Percentiles rank a stretch among this genome's conserved stretches.
Conservation (phyloP, 2,888 invertebrate species). For the Calliphora vomitoria region DNA sequence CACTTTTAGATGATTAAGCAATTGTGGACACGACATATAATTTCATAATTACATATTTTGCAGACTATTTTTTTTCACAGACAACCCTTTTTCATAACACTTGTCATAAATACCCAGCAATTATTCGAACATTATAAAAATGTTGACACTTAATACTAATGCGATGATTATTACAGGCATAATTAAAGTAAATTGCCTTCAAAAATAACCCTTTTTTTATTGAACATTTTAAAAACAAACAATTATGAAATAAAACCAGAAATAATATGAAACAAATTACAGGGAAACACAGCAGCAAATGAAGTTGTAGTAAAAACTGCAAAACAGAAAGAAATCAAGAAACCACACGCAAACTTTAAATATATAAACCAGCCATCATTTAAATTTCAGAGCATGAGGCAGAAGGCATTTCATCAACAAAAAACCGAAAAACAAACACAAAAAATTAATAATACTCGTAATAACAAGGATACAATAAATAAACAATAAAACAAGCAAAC, state of each 20-base stretch:
- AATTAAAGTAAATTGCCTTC: slow-evolving; percentile 36
- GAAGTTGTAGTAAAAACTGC: background rate
- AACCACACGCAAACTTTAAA: slow-evolving; percentile 69
- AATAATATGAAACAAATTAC: slow-evolving; percentile 22
- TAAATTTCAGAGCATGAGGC: slow-evolving; percentile 26
- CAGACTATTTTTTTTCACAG: background rate
- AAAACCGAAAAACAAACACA: slow-evolving; percentile 13
- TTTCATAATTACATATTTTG: background rate
- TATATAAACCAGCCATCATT: slow-evolving; percentile 16
- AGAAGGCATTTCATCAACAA: slow-evolving; percentile 50
- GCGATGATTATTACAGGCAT: slow-evolving; percentile 45
- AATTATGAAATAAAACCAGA: slow-evolving; percentile 32
- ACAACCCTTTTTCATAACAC: background rate
- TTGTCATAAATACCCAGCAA: slow-evolving; percentile 50
- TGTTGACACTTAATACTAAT: slow-evolving; percentile 63
- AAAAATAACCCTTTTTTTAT: slow-evolving; percentile 28
- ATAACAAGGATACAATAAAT: slow-evolving; percentile 49
- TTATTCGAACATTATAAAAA: slow-evolving; percentile 62
- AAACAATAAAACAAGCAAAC: background rate
- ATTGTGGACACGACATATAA: slow-evolving; percentile 9
- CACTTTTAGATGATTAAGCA: slow-evolving; percentile 5
- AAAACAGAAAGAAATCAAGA: slow-evolving; percentile 35
- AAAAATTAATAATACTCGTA: slow-evolving; percentile 7
- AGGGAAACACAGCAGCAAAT: background rate
- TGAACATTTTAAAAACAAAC: background rate